phyloP scores from a whole-genome alignment of 1,140 invertebrate species.

The Monochamus saltuarius region DNA sequence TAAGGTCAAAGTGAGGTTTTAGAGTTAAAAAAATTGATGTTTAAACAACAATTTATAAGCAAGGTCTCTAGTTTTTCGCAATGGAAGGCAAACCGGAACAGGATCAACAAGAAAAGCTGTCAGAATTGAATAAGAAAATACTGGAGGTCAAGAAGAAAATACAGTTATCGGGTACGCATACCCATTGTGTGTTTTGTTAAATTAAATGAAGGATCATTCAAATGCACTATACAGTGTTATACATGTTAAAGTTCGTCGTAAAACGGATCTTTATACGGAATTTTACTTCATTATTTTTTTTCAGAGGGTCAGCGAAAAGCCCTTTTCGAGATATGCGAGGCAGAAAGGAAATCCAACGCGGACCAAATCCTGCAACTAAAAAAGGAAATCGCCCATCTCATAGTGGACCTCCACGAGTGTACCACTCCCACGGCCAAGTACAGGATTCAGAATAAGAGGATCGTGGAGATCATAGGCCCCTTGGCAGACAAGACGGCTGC shows the following conservation, averaged over 20 bases:
- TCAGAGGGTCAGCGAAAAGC: conserved; percentile 83
- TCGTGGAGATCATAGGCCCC: conserved; percentile 38
- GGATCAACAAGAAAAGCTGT: conserved; percentile 21
- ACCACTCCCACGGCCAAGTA: conserved; percentile 54
- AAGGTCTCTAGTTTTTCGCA: too few relatives aligned
- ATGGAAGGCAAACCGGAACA: conserved; percentile 8
- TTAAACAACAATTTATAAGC: too few relatives aligned
- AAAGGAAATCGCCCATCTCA: conserved; percentile 67
- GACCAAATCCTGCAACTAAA: conserved; percentile 71
- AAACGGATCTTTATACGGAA: neutral
- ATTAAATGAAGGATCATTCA: neutral
- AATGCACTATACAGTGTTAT: neutral
- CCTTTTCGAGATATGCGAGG: conserved; percentile 74
- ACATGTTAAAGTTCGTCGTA: neutral
- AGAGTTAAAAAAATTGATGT: too few relatives aligned
- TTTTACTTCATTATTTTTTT: conserved; percentile 6
- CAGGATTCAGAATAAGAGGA: conserved; percentile 26
- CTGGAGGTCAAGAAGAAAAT: conserved; percentile 80
- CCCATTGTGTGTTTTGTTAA: neutral
- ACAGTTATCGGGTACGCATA: conserved; percentile 67
- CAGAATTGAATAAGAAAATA: conserved; percentile 71
- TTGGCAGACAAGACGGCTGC: conserved; percentile 55
- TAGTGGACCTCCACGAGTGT: conserved; percentile 60
- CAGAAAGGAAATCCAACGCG: conserved; percentile 68
- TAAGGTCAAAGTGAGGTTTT: too few relatives aligned